Evolutionary conservation across 1,140 invertebrate genomes (phyloP), one percentile per base, ranked within the genome.

Genomic region (Lethrus apterus): DNA sequence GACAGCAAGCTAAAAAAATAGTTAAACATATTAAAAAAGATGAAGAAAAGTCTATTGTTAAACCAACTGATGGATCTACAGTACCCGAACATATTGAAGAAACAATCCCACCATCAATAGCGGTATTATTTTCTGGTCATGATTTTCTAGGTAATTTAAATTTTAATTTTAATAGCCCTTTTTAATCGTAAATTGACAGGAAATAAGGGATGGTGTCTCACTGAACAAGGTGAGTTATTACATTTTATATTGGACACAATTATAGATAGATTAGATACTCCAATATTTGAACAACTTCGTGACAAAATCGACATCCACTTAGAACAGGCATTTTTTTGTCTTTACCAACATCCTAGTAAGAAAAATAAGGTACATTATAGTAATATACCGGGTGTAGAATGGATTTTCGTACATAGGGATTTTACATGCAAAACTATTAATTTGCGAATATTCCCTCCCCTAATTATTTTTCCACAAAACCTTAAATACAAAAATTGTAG

Each of bases 271-370:
- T 63, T 85, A 14, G 70, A 76, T 54, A 76, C 76, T 18, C 80
- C 73, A 21, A 67, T 73, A n/a, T 71, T 71, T 38, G 68, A 59
- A 65, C 58, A 42, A 26, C 54, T 51, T 35, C 55, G 54, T 68
- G 62, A 79, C 52, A 76, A 75, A 65, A 67, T 91, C 2, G 74
- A 76, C 31, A 80, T 84, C 44, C 79, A 84, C 43, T 69, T 93
- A 46, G 90, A 94, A 57, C 91, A 96, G 65, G 83, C 86, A 55
- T 82, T 93, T 35, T 92, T 80, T 63, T 96, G 92, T 66, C 68
- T 96, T 2, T 95, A 88, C 66, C 81, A 83, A 14, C 86, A 93
- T 71, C 86, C 89, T 1, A 78, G 78, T 48, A 90, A 83, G 64
- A 86, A 83, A 59, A 80, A 84, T 41, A 67, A 67, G 52, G 63